These are phyloP conservation scores for Melanotaenia trifasciata DNA, from an alignment of 2,797 vertebrate genomes.

Conservation along the genomic window DNA sequence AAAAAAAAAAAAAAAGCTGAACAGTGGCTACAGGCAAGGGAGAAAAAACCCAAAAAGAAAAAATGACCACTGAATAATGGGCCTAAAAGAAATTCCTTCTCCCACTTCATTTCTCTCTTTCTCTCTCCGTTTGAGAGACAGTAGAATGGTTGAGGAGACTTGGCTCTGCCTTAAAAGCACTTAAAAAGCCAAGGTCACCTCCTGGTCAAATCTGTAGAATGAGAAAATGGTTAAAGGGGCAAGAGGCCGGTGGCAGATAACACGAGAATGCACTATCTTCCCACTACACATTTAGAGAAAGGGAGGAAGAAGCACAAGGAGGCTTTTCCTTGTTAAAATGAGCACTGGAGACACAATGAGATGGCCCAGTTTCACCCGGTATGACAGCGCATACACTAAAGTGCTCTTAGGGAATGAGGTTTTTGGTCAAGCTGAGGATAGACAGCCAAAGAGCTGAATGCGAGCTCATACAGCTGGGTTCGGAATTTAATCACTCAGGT, in stretches of 20 bases:
- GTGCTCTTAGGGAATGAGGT: constrained; percentile 71
- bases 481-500: constrained; percentile 45
- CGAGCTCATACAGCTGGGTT: constrained; percentile 17
- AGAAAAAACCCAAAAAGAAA: constrained; percentile 14
- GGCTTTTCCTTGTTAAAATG: constrained; percentile 63
- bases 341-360: constrained; percentile 67
- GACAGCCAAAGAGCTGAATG: constrained; percentile 38
- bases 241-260: constrained; percentile 80
- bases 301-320: constrained; percentile 57
- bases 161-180: constrained; percentile 81
- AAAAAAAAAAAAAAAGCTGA: constrained; percentile 18
- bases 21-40: constrained; percentile 36
- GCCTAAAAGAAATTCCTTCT: constrained; percentile 42
- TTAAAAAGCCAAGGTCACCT: constrained; percentile 83
- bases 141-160: constrained; percentile 62
- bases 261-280: constrained; percentile 84
- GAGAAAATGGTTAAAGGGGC: constrained; percentile 82
- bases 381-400: constrained; percentile 57
- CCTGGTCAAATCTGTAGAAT: constrained; percentile 83
- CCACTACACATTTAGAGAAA: constrained; percentile 74
- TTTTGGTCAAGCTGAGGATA: constrained; percentile 40
- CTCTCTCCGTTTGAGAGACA: constrained; percentile 60
- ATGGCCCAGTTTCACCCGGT: constrained; percentile 68
- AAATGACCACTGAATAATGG: constrained; percentile 38
- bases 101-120: constrained; percentile 31